Conservation (phyloP, 1,140 invertebrate genomes). For the Drosophila santomea region DNA sequence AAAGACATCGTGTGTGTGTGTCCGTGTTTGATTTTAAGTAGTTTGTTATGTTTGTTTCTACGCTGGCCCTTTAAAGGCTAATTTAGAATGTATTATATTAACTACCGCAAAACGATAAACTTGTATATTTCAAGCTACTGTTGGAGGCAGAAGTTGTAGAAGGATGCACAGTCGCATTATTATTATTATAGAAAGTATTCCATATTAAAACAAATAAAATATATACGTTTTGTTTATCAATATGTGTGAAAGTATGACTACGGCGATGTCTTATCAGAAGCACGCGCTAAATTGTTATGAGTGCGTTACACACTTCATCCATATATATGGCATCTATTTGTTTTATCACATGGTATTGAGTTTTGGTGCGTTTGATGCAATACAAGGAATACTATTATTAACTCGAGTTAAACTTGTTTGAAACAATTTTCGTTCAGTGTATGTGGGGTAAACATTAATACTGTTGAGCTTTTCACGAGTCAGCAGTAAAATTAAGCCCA, state of each 20-base stretch:
- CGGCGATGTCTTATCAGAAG: constrained; percentile 27
- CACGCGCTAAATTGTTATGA: constrained; percentile 32
- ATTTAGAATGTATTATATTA: constrained; percentile 73
- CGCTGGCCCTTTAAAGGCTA: constrained; percentile 61
- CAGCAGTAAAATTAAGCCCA: neutral
- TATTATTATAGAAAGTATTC: constrained; percentile 76
- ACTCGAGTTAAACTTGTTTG: too few relatives aligned
- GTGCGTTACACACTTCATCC: constrained; percentile 2
- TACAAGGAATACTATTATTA: too few relatives aligned
- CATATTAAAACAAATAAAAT: constrained; percentile 63
- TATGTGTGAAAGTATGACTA: constrained; percentile 16
- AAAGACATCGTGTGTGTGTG: constrained; percentile 56
- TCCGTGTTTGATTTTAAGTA: constrained; percentile 36
- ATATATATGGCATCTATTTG: neutral
- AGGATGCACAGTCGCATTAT: constrained; percentile 60
- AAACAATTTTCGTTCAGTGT: too few relatives aligned
- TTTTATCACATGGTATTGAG: constrained; percentile 2
- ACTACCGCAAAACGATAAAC: constrained; percentile 68
- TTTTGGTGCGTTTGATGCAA: neutral
- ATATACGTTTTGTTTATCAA: constrained; percentile 72
- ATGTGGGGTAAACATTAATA: neutral
- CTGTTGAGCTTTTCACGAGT: neutral
- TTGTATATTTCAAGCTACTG: constrained; percentile 72
- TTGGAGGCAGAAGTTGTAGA: constrained; percentile 58
- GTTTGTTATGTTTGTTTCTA: constrained; percentile 63